Evolutionary conservation across 37 sponge, comb jelly and placozoan genomes (phyloP).

Genomic region (Ephydatia muelleri): DNA sequence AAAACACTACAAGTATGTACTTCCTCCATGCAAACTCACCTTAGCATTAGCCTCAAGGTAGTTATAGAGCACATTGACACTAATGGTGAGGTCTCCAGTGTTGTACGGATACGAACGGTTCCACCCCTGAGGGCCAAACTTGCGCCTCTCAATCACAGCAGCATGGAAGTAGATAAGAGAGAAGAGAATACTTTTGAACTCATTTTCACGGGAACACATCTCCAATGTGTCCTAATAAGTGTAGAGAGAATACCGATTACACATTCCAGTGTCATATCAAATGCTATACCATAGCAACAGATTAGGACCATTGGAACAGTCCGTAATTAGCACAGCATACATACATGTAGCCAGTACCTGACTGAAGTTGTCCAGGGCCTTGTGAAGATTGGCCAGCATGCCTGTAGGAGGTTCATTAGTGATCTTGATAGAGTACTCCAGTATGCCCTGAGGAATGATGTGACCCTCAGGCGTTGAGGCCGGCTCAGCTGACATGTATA

Average conservation of each 20-base stretch:
- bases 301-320: background rate
- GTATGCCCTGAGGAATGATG: conserved; percentile 97
- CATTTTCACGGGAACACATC: conserved; percentile 96
- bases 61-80: conserved; percentile 97
- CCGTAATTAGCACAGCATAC: background rate
- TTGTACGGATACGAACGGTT: conserved; percentile 97
- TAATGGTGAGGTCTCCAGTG: conserved; percentile 98
- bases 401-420: conserved; percentile 99
- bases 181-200: conserved; percentile 94
- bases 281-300: background rate
- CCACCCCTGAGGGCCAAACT: conserved; percentile 99
- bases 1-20: background rate
- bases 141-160: conserved; percentile 92
- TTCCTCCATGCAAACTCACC: conserved; percentile 6
- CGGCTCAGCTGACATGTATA: conserved; percentile 99
- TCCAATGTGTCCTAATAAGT: conserved; percentile 91
- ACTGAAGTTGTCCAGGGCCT: conserved; percentile 96
- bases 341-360: conserved; percentile 48
- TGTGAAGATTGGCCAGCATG: conserved; percentile 97
- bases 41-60: conserved; percentile 99
- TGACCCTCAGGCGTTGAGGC: conserved; percentile 83
- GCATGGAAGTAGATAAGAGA: conserved; percentile 99
- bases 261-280: background rate
- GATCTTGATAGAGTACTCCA: conserved; percentile 97
- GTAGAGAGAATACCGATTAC: background rate